Evolutionary conservation across 2,888 invertebrate genomes (phyloP), one percentile per base, ranked within the genome.

Genomic region (Drosophila ustulata): DNA sequence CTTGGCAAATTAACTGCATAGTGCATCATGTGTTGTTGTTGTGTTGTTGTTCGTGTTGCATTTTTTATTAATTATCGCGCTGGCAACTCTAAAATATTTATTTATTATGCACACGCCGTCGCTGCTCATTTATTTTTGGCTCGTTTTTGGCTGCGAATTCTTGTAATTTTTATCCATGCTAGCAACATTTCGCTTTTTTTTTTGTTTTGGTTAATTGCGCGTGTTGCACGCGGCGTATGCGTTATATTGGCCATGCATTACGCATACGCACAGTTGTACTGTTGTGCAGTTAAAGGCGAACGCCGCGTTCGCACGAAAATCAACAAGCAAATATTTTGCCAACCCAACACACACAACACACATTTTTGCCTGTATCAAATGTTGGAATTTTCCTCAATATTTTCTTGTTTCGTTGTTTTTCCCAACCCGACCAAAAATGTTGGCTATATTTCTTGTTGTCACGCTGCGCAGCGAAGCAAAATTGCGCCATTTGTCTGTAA

Each of bases 161-260:
- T 61, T 73, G 30, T 62, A 37, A 41, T 11, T 62, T 43, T 58
- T 37, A 11, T 59, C 49, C 28, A 66, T 73, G 85, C 65, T 59
- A 55, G 69, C 73, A 82, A 11, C 0, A 0, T 1, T 11, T 32
- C 8, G 32, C 9, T 34, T 11, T 11, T 11, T 11, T 37, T 86
- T 83, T 82, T 78, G 78, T 74, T 88, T 86, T 75, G 80, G 65
- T 82, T 78, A 84, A 88, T 83, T 86, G 81, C 70, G 88, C 83
- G 81, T 86, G 81, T 71, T 66, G 81, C 83, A 88, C 65, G 83
- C 78, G 80, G 86, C 83, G 86, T 88, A 88, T 88, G 70, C 85
- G 66, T 66, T 76, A 79, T 79, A 47, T 66, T 18, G 23, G 59
- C 52, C 5, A 50, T 69, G 52, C 71, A 70, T 85, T 69, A 68